Evolutionary conservation across 1,140 invertebrate species (phyloP), one percentile per base, ranked within the genome.

Genomic region (Eupristina koningsbergeri): DNA sequence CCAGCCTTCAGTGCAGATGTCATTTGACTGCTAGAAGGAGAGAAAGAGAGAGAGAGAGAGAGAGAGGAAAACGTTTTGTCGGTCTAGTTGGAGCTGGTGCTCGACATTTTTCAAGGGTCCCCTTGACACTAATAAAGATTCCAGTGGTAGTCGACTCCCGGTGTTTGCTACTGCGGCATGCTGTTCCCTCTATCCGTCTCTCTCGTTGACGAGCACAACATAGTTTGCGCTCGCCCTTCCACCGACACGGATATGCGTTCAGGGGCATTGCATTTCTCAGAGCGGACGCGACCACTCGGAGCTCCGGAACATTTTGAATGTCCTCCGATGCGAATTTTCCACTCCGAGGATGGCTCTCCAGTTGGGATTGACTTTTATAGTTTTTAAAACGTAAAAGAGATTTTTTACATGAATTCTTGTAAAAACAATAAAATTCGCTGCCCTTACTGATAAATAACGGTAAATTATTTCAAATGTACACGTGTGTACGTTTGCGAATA

Each of bases 61-160:
- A 85, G 86, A 67, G 86, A 79, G 84, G 83, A 84, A 82, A 86
- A 69, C 85, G 86, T 86, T 89, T 87, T 87, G 86, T 86, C 86
- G 64, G 85, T 81, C 79, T 85, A 87, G 83, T 69, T 36, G 84
- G 80, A 86, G 83, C 74, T 45, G 61, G 47, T 50, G 67, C 41
- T 80, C 74, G 83, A 67, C 86, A 87, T 87, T 89, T 88, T 88
- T 87, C 85, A 87, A 87, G 81, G 85, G 83, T 81, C 86, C 86
- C 83, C 87, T 89, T 88, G 88, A 89, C 88, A 88, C 87, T 88
- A 89, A 89, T 89, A 88, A 89, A 89, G 87, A 88, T 87, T 88
- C 87, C 86, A 81, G 78, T 81, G 85, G 85, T 50, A 29, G 41
- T 6, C 86, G 84, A 85, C 85, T 86, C 85, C 80, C 83, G 41